These are phyloP conservation scores for Drosophila yakuba DNA, from an alignment of 1,140 invertebrate species.

Conservation along the genomic window DNA sequence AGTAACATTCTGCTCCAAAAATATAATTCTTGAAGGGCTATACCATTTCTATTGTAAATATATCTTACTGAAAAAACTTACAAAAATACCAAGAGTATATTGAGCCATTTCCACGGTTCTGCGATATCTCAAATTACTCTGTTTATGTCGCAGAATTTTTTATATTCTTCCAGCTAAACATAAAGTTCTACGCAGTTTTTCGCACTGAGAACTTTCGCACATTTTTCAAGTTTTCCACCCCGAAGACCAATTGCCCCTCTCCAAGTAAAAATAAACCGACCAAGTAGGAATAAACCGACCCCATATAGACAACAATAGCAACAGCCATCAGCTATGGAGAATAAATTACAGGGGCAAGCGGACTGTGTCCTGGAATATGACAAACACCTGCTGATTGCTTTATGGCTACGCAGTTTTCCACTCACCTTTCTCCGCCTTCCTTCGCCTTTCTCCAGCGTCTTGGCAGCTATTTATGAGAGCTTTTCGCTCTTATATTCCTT, in stretches of 20 bases:
- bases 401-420: slow-evolving; percentile 18
- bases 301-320: slow-evolving; percentile 17
- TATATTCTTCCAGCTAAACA: neutral
- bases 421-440: neutral
- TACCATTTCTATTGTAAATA: no score
- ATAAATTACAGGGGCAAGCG: slow-evolving; percentile 56
- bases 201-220: neutral
- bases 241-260: slow-evolving; percentile 34
- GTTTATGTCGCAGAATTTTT: slow-evolving; percentile 1
- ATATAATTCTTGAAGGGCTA: no score
- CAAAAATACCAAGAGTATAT: neutral
- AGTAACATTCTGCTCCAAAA: no score
- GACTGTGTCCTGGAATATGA: slow-evolving; percentile 43
- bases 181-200: slow-evolving; percentile 18
- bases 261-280: neutral
- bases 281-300: neutral
- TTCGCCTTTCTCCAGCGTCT: slow-evolving; percentile 5
- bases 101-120: neutral
- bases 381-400: slow-evolving; percentile 74
- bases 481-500: slow-evolving; percentile 42
- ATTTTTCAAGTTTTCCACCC: slow-evolving; percentile 19
- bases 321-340: slow-evolving; percentile 35
- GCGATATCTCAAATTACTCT: neutral
- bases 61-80: neutral
- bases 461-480: slow-evolving; percentile 68